Evolutionary conservation across 2,113 vertebrate species (phyloP), one percentile per base, ranked within the genome.

Genomic region (Vidua chalybeata): DNA sequence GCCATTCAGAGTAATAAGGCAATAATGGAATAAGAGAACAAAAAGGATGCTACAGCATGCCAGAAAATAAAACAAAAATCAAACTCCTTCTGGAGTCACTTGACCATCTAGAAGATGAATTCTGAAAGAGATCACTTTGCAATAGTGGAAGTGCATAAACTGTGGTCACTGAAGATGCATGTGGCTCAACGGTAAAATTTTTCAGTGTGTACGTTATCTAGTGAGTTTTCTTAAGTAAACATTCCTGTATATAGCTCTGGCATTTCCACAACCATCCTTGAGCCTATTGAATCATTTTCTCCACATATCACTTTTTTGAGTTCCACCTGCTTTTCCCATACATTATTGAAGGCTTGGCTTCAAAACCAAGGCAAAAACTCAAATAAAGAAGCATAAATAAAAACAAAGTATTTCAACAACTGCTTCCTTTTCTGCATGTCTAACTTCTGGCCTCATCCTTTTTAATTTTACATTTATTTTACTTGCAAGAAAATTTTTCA

Each of bases 21-120:
- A 77, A 52, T 83, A 94, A 88, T n/a, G 94, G 18, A 81, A 78
- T 72, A 87, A 71, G 63, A 94, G 79, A 97, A 92, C 27, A 76
- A 61, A 97, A 95, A 72, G 9, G 45, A 91, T 94, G 88, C 58
- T 61, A 59, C 72, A 89, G 59, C 18, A 69, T 87, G 87, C 62
- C 58, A 95, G 77, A 95, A 83, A 92, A 71, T 11, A 69, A 80
- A 54, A 78, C 51, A 90, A 95, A 90, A 69, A 0, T 1, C 62
- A 64, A 92, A 84, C 26, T 63, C 45, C 30, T 82, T 68, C 28
- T 67, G 69, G 8, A 28, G 55, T 72, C 72, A 76, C 30, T 43
- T 78, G 33, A 72, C 52, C 56, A 72, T 59, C 31, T 90, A 88
- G 62, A 84, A 83, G 26, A 80, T 43, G 30, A 74, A 83, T 84